Evolutionary conservation across 1,140 invertebrate species (phyloP).

Genomic region (Aphaenogaster rudis): DNA sequence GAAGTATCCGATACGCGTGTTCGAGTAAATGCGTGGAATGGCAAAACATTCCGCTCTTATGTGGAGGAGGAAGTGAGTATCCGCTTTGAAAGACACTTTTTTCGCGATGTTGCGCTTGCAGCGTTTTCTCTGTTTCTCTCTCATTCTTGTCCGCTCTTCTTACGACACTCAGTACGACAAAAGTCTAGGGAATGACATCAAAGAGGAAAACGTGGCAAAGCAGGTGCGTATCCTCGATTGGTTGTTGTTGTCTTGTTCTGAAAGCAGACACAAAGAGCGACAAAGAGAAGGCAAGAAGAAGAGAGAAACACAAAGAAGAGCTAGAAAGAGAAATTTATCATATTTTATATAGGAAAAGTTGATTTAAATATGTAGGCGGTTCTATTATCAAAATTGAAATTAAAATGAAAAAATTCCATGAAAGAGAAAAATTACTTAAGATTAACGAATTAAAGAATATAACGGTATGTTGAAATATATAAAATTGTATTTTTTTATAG

Average conservation of each 20-base stretch:
- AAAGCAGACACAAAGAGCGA: conserved; percentile 5
- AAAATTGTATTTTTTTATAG: background rate
- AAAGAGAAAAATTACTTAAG: background rate
- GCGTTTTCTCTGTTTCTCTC: conserved; percentile 21
- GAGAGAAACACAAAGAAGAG: background rate
- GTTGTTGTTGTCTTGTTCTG: conserved; percentile 61
- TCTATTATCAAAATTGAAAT: background rate
- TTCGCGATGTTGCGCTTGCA: conserved; percentile 34
- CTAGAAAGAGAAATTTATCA: conserved; percentile 1
- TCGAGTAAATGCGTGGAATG: conserved; percentile 60
- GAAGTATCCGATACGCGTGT: conserved; percentile 18
- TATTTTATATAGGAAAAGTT: conserved; percentile 24
- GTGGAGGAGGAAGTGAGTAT: conserved; percentile 48
- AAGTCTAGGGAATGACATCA: conserved; percentile 65
- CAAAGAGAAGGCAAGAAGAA: background rate
- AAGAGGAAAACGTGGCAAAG: conserved; percentile 60
- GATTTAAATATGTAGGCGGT: conserved; percentile 16
- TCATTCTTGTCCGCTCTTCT: conserved; percentile 14
- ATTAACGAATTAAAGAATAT: background rate
- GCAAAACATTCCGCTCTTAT: conserved; percentile 62
- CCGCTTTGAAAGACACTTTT: conserved; percentile 69
- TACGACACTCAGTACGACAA: conserved; percentile 4
- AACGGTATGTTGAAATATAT: background rate
- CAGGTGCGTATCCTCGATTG: conserved; percentile 67
- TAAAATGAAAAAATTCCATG: background rate